Evolutionary conservation across 2,113 vertebrate species (phyloP), one percentile per base, ranked within the genome.

Genomic region (Clarias batrachus): DNA sequence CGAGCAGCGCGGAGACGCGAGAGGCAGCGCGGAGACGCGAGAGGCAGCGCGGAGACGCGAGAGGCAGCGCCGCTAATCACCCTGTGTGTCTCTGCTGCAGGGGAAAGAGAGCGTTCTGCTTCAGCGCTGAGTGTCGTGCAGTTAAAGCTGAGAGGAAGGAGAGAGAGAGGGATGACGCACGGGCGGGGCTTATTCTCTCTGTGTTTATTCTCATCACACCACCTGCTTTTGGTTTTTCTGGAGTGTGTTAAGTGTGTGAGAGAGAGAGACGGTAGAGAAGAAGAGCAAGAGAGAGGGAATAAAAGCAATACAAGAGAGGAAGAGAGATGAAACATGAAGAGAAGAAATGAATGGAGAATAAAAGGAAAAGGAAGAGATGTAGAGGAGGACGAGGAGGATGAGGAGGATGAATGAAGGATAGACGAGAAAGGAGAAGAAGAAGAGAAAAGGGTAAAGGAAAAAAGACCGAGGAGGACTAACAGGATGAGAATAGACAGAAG

Each of bases 1-100:
- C 54, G 17, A 2, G 63, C 74, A 8, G 59, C 16, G 17, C 23
- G 4, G 62, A 7, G 84, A 57, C 62, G 81, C 33, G 33, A 37
- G 33, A 37, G 33, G 63, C 74, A 8, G 59, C 16, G 17, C 23
- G 4, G 62, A 7, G 84, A 57, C 62, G 81, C 33, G 33, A 37
- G 33, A 37, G 33, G 33, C 33, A 37, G 33, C 33, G 33, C 90
- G 87, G 88, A 91, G 90, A 89, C 90, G 89, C 87, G 89, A 90
- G 83, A 57, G n/a, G 54, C 62, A 56, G 41, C 66, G 70, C 74
- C 73, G 60, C 86, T 92, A 91, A 91, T 92, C 90, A 89, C 88
- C 83, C 68, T 25, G 52, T 63, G 77, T 83, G 52, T 88, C 91
- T 90, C 87, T 91, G 85, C 84, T 86, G 82, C 79, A 27, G 57